Base-by-base conservation (phyloP, 2,113 vertebrate species). In the Origma solitaria region DNA sequence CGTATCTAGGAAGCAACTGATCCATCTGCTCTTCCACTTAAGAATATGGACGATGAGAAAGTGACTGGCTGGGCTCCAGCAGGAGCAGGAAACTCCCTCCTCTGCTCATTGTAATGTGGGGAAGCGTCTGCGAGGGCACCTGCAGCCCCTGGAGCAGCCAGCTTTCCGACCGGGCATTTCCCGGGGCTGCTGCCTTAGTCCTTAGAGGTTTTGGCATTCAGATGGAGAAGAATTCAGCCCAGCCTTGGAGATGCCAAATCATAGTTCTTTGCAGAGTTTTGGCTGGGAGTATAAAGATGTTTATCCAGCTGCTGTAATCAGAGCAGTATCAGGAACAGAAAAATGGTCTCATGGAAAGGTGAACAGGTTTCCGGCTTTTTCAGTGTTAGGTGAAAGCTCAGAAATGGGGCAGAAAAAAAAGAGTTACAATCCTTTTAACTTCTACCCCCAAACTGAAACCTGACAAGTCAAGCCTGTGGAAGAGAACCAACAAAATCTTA, bases 21-120 rank as follows among this genome's bases (percentile, higher is more conserved):
- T 93, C 92, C 95, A 93, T 96, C 93, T 96, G 96, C 93, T 95
- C 93, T 88, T 96, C 85, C 86, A 90, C 95, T 97, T 92, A 94
- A 88, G 94, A 95, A 35, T 11, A 56, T 31, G 86, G 95, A 49
- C 24, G 90, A 93, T 79, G 92, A 93, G 94, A 96, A 96, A 96
- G 94, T 58, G 89, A 12, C 76, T 96, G 96, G 94, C 93, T 19
- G 1, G 15, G 82, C 53, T 82, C 95, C 96, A 96, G 83, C 15
- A 15, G 69, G 60, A 78, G 88, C 96, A 96, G 96, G 95, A 96
- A 97, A 64, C 86, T 53, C 88, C 88, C 17, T 81, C 47, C 60
- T 65, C 88, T 73, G 76, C 90, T 64, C 54, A 50, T 56, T 90
- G 92, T 70, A 2, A 45, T 8, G 60, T 2, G 18, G 92, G 62